Evolutionary conservation across 2,888 invertebrate genomes (phyloP), one percentile per base, ranked within the genome.

Genomic region (Sminthurinus aureus): DNA sequence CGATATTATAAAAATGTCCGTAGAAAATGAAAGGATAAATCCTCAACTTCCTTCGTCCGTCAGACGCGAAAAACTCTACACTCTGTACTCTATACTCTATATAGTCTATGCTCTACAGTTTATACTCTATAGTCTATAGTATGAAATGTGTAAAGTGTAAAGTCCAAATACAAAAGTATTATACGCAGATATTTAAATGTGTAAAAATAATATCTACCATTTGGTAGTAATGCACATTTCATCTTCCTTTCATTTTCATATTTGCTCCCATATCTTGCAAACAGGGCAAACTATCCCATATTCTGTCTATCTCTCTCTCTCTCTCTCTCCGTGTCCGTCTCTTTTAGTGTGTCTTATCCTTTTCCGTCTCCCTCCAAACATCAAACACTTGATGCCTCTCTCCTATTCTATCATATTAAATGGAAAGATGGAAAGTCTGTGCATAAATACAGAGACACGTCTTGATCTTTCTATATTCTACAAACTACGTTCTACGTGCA

Each of bases 1-100:
- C 22, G 0, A 24, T 24, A 71, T 24, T 38, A 71, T 22, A 71
- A 71, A 71, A 71, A 71, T 58, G 22, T 80, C 71, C n/a, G 52
- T 52, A 76, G 80, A 80, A 80, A 80, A 50, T 80, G 71, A 80
- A 80, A 71, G 52, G 24, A 80, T 51, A 69, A 80, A 80, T 80
- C 80, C 80, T 73, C 52, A 18, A 51, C 71, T 80, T 80, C 80
- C 80, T 71, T 71, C 80, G 80, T 80, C 80, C 71, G 71, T 71
- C 71, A 80, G 51, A 79, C 24, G 66, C 66, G 66, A 75, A 75
- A 75, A 71, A 71, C 15, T 24, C 24, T 58, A 12, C 66, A n/a
- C 66, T 20, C 15, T 58, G 15, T 15, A 58, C n/a, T n/a, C n/a
- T n/a, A n/a, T n/a, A n/a, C n/a, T n/a, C n/a, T n/a, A n/a, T n/a